These are phyloP conservation scores for Otolemur crassicaudatus DNA, from an alignment of 2,797 vertebrate species.

Conservation along the genomic window DNA sequence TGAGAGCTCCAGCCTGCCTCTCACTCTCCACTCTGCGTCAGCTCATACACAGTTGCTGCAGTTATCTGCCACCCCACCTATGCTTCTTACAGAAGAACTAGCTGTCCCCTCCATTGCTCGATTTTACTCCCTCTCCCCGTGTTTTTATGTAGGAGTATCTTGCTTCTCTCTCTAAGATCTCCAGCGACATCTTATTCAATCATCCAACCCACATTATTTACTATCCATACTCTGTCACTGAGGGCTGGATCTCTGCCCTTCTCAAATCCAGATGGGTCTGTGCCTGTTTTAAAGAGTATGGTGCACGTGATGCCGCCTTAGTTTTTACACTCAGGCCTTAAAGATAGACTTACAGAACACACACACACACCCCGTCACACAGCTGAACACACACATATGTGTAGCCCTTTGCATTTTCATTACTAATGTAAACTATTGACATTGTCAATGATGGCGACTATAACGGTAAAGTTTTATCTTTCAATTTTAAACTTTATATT, in stretches of 20 bases:
- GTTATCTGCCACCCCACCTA: background rate
- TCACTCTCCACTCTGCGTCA: background rate
- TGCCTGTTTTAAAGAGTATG: no score
- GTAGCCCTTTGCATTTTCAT: background rate
- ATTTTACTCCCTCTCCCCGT: background rate
- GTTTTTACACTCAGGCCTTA: no score
- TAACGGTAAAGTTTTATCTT: background rate
- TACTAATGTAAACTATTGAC: background rate
- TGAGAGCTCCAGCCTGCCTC: background rate
- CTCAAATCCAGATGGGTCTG: no score
- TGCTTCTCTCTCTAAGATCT: background rate
- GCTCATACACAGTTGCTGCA: background rate
- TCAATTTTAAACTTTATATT: background rate
- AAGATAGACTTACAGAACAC: no score
- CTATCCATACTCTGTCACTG: background rate
- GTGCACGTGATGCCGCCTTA: no score
- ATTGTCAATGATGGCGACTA: background rate
- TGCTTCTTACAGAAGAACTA: background rate
- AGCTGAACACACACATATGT: background rate
- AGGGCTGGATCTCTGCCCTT: no score
- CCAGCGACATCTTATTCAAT: background rate
- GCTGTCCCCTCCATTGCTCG: background rate
- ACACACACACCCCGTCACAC: background rate
- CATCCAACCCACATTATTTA: background rate
- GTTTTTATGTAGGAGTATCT: background rate